Evolutionary conservation across 2,888 invertebrate species (phyloP), one percentile per base, ranked within the genome.

Genomic region (Spatulosminthurus flaviceps): DNA sequence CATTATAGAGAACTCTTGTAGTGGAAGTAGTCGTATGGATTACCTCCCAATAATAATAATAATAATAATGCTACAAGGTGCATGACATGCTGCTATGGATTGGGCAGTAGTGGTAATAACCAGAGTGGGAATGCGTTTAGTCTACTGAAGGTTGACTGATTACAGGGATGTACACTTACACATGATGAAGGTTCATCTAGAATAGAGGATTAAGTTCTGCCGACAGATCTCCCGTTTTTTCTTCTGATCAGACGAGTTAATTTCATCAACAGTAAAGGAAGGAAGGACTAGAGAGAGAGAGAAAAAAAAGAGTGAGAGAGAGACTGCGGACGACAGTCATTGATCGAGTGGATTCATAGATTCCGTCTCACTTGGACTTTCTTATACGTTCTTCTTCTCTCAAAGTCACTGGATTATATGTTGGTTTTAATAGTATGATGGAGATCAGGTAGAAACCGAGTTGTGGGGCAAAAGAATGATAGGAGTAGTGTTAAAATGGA

Each of bases 321-420:
- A 28, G 19, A 64, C 61, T 75, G 42, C 29, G 77, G 70, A 60
- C 26, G 77, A 70, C 75, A 77, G 77, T 77, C 77, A 77, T 77
- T 77, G 77, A 77, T 77, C 71, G 77, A 77, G 77, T 77, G 71
- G 70, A 29, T 66, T 42, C 34, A 75, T 77, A 51, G 60, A 77
- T 70, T 77, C 70, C 16, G 1, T 64, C 21, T 22, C 4, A 51
- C 2, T 5, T 19, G 9, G 21, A 13, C 29, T 11, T 61, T n/a
- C n/a, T 60, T 43, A n/a, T n/a, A n/a, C n/a, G n/a, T n/a, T n/a
- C 16, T 72, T 42, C 24, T 24, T 29, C 60, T 21, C 16, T 2
- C n/a, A 19, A 11, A 51, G 28, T 9, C 9, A 34, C 5, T 9
- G 9, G 9, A 9, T 34, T 9, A 4, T 7, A 9, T 34, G 34